Evolutionary conservation across 2,888 invertebrate genomes (phyloP).

Genomic region (Spilarctia lutea): DNA sequence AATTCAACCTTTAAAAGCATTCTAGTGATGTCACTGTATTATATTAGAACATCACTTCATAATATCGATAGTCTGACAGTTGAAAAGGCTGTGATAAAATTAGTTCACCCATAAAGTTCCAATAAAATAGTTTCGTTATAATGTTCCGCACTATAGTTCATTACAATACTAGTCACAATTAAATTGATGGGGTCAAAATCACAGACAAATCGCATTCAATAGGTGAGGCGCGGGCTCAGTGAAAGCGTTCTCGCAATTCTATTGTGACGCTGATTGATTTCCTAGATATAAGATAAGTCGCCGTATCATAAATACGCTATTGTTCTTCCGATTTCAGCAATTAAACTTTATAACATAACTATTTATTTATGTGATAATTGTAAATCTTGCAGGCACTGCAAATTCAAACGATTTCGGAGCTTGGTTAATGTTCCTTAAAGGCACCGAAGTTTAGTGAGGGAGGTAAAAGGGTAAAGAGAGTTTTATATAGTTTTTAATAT

Average conservation of each 20-base stretch:
- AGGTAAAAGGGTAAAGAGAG: not conserved
- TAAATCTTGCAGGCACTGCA: conserved; percentile 13
- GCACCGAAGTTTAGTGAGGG: not conserved
- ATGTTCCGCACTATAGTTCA: conserved; percentile 28
- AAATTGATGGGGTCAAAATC: conserved; percentile 69
- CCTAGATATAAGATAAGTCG: conserved; percentile 68
- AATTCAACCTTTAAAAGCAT: conserved; percentile 17
- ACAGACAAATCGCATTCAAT: conserved; percentile 68
- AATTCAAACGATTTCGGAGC: no score
- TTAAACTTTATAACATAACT: conserved; percentile 63
- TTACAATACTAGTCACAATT: conserved; percentile 56
- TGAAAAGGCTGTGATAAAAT: conserved; percentile 46
- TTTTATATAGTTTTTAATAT: not conserved
- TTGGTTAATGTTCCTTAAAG: not conserved
- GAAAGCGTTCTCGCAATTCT: conserved; percentile 74
- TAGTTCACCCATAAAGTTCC: conserved; percentile 32
- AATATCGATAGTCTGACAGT: conserved; percentile 34
- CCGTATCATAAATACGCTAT: conserved; percentile 67
- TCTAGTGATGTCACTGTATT: conserved; percentile 31
- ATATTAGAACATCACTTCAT: conserved; percentile 23
- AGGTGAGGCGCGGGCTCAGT: conserved; percentile 59
- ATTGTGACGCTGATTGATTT: conserved; percentile 76
- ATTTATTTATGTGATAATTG: conserved; percentile 31
- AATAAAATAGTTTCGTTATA: conserved; percentile 42
- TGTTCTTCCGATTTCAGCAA: conserved; percentile 70